phyloP scores from a whole-genome alignment of 2,113 vertebrate genomes.

The Pseudopipra pipra region DNA sequence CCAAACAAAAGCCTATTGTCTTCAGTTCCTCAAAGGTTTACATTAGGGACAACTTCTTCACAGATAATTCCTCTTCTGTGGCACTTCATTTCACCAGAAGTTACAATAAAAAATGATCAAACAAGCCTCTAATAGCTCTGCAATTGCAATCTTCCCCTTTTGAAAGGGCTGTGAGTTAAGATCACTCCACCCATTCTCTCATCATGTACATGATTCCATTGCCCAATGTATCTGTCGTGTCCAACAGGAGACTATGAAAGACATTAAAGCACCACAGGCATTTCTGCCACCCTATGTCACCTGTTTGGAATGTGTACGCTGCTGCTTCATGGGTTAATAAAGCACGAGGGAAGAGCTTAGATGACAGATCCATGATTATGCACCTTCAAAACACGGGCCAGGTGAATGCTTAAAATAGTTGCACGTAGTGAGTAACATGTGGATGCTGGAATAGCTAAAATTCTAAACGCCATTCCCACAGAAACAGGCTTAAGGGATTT shows the following conservation, averaged over 20 bases:
- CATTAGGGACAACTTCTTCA: neutral
- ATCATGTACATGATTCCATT: neutral
- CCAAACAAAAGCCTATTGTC: neutral
- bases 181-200: neutral
- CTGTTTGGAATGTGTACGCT: neutral
- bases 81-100: neutral
- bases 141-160: neutral
- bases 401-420: neutral
- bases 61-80: neutral
- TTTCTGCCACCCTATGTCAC: neutral
- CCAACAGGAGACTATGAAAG: neutral
- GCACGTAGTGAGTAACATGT: neutral
- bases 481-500: neutral
- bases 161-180: neutral
- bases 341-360: neutral
- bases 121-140: neutral
- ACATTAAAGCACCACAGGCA: neutral
- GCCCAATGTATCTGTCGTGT: neutral
- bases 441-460: neutral
- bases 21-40: neutral
- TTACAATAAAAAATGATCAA: neutral
- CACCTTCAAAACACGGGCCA: neutral
- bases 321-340: neutral
- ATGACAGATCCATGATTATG: neutral
- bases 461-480: neutral